A percentile compares a stretch with the other conserved stretches of the same genome.
Conservation (phyloP, 2,888 invertebrate species). For the Cordilura impudica region DNA sequence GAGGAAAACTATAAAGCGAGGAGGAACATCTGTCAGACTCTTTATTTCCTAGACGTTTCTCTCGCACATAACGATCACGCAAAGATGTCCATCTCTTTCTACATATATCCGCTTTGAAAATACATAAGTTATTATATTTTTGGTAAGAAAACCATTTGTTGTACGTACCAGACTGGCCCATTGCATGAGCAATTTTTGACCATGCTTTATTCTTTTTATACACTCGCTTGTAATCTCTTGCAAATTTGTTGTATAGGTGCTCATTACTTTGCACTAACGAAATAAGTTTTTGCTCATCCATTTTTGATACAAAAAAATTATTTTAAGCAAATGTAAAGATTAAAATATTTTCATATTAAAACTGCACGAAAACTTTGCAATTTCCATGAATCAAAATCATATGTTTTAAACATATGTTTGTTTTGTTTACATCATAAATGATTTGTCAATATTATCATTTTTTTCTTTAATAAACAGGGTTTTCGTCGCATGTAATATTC, state of each 20-base stretch:
- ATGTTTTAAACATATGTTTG: too few relatives aligned
- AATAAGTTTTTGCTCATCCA: background rate
- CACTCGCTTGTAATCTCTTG: background rate
- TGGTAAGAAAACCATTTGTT: too few relatives aligned
- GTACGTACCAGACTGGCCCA: background rate
- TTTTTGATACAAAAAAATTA: background rate
- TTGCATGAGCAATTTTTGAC: background rate
- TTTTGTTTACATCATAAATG: too few relatives aligned
- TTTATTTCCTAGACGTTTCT: background rate
- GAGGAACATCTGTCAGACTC: background rate
- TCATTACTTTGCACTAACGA: background rate
- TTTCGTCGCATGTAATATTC: too few relatives aligned
- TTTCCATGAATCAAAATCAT: too few relatives aligned
- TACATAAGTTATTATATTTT: background rate
- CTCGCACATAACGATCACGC: background rate
- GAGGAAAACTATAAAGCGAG: too few relatives aligned
- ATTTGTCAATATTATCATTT: too few relatives aligned
- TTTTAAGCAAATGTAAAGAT: too few relatives aligned
- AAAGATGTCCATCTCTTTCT: background rate
- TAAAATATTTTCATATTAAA: too few relatives aligned
- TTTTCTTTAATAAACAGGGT: too few relatives aligned
- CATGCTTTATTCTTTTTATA: background rate
- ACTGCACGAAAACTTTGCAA: too few relatives aligned
- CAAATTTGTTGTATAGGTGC: background rate
- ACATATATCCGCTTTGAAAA: background rate